Conservation (phyloP, 2,797 vertebrate genomes). For the Intellagama lesueurii region DNA sequence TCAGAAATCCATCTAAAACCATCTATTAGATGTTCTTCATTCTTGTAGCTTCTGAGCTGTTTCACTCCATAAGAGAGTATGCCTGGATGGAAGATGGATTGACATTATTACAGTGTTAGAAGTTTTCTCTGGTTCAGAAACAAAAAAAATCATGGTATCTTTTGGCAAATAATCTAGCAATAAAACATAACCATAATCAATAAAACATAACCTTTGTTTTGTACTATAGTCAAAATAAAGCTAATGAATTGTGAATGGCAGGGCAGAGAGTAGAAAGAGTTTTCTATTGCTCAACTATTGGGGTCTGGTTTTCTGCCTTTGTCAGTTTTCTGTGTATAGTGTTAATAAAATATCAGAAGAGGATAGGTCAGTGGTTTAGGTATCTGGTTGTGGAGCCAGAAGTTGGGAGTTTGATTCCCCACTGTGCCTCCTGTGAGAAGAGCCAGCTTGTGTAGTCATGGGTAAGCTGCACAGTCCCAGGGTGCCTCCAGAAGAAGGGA, state of each 20-base stretch:
- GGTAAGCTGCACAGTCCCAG: no score
- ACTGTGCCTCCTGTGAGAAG: no score
- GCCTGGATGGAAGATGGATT: background rate
- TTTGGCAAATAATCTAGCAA: slow-evolving; percentile 3
- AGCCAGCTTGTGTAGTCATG: no score
- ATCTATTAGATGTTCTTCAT: background rate
- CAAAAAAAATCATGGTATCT: background rate
- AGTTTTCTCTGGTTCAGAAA: background rate
- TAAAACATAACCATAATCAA: background rate
- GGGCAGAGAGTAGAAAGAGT: background rate
- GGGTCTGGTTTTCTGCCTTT: background rate
- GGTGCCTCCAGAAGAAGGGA: no score
- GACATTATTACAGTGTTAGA: background rate
- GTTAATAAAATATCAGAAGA: background rate
- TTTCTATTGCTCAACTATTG: background rate
- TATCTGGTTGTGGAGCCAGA: no score
- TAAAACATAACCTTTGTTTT: background rate
- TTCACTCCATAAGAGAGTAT: background rate
- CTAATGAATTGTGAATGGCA: background rate
- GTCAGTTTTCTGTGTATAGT: background rate
- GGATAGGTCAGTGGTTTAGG: no score
- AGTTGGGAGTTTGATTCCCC: no score
- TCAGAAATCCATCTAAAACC: slow-evolving; percentile 17
- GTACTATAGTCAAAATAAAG: background rate
- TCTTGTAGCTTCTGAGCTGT: slow-evolving; percentile 38